These are phyloP conservation scores for Tryphoninae sp. DNA, from an alignment of 2,888 invertebrate genomes.

Conservation along the genomic window DNA sequence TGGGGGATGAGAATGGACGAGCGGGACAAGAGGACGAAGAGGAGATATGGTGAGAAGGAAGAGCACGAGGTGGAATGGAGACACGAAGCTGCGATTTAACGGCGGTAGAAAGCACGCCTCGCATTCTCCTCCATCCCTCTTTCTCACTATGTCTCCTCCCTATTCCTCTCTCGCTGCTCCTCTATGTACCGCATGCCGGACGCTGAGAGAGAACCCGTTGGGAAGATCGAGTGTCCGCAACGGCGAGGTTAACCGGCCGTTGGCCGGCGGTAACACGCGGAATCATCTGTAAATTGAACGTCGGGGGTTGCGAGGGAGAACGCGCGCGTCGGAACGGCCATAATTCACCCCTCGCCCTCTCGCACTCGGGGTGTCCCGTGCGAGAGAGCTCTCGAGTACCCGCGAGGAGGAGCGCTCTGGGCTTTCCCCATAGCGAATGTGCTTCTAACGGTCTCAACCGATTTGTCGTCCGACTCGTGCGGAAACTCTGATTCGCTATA, in stretches of 20 bases:
- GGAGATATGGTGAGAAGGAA: constrained; percentile 56
- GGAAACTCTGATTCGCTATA: constrained; percentile 17
- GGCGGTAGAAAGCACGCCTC: constrained; percentile 63
- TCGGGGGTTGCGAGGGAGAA: constrained; percentile 81
- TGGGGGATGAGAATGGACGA: constrained; percentile 59
- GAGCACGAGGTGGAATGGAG: constrained; percentile 40
- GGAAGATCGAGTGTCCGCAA: constrained; percentile 81
- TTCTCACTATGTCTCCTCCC: constrained; percentile 22
- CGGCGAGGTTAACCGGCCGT: constrained; percentile 81
- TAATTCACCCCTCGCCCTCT: constrained; percentile 81
- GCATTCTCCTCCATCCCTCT: constrained; percentile 22
- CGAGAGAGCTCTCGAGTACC: constrained; percentile 57
- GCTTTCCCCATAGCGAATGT: constrained; percentile 35
- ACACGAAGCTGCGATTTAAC: constrained; percentile 70
- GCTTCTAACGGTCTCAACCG: constrained; percentile 44
- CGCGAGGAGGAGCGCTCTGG: constrained; percentile 45
- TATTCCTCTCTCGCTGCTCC: constrained; percentile 22
- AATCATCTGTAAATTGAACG: constrained; percentile 85
- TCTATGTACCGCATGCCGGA: constrained; percentile 55
- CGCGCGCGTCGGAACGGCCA: constrained; percentile 78
- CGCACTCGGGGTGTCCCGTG: constrained; percentile 64
- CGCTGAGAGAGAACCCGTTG: constrained; percentile 54
- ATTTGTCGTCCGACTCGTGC: constrained; percentile 43
- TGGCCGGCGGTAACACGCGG: constrained; percentile 82
- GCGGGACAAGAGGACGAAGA: constrained; percentile 50